A percentile compares a stretch with the other conserved stretches of the same genome.
phyloP scores from a whole-genome alignment of 2,113 vertebrate species.

The Apodemus sylvaticus region DNA sequence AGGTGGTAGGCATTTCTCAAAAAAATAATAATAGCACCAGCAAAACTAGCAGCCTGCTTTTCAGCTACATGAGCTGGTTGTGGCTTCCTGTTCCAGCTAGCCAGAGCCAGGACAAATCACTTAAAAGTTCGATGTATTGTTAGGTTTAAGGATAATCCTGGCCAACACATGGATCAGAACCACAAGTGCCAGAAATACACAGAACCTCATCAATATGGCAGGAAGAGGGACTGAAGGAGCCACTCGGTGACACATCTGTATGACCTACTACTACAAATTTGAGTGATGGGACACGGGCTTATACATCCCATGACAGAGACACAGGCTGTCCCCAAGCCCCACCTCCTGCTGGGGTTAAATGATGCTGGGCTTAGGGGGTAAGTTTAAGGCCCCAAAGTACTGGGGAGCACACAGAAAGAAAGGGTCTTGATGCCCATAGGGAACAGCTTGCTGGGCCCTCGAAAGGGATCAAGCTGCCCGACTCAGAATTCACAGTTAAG shows the following conservation, averaged over 20 bases:
- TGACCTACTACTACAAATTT: background rate
- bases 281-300: fast-evolving
- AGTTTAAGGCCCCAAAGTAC: background rate
- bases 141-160: background rate
- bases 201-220: background rate
- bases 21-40: background rate
- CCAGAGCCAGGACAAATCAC: background rate
- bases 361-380: fast-evolving
- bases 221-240: background rate
- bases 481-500: background rate
- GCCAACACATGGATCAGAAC: background rate
- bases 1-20: background rate
- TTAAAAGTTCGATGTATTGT: background rate
- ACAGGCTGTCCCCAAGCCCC: background rate
- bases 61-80: background rate
- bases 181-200: no score
- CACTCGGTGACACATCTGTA: no score
- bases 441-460: background rate
- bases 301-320: background rate
- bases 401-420: background rate
- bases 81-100: background rate
- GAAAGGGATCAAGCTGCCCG: background rate
- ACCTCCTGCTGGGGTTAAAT: background rate
- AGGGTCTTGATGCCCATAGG: fast-evolving
- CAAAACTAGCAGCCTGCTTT: background rate